Conservation (phyloP, 2,113 vertebrate species). For the Labeo rohita region DNA sequence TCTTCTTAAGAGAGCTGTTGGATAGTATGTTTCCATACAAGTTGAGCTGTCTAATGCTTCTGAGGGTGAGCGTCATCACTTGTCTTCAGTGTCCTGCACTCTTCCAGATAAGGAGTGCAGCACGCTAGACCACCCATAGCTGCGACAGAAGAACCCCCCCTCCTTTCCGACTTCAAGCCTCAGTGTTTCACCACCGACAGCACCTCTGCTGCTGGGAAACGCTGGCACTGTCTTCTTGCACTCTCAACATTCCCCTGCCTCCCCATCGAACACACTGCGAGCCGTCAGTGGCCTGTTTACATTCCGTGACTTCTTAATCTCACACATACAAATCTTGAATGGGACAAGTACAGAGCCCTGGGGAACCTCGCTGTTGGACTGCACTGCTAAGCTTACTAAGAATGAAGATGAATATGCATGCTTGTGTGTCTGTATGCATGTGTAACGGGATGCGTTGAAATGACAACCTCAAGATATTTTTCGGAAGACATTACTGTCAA, state of each 20-base stretch:
- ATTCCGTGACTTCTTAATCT: conserved; percentile 60
- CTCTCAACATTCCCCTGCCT: conserved; percentile 13
- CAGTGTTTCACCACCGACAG: conserved; percentile 15
- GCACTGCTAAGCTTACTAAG: conserved; percentile 23
- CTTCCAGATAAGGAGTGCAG: conserved; percentile 68
- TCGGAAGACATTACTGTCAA: background rate
- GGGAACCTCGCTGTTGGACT: conserved; percentile 42
- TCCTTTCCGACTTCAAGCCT: background rate
- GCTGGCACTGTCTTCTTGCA: conserved; percentile 6
- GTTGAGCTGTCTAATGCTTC: background rate
- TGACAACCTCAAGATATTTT: background rate
- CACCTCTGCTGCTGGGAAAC: conserved; percentile 37
- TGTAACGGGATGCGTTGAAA: background rate
- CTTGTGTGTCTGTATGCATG: background rate
- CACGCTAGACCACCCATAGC: conserved; percentile 70
- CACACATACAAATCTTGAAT: conserved; percentile 49
- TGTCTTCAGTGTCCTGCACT: conserved; percentile 46
- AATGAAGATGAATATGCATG: conserved; percentile 1
- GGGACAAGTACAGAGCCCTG: conserved; percentile 51
- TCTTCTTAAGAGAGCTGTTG: background rate
- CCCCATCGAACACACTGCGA: background rate
- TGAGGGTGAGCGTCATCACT: conserved; percentile 18
- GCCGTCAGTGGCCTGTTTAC: conserved; percentile 63
- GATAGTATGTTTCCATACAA: background rate
- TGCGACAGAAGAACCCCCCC: conserved; percentile 22